These are phyloP conservation scores for Drosophila formosana DNA, from an alignment of 2,888 invertebrate genomes.

Conservation along the genomic window DNA sequence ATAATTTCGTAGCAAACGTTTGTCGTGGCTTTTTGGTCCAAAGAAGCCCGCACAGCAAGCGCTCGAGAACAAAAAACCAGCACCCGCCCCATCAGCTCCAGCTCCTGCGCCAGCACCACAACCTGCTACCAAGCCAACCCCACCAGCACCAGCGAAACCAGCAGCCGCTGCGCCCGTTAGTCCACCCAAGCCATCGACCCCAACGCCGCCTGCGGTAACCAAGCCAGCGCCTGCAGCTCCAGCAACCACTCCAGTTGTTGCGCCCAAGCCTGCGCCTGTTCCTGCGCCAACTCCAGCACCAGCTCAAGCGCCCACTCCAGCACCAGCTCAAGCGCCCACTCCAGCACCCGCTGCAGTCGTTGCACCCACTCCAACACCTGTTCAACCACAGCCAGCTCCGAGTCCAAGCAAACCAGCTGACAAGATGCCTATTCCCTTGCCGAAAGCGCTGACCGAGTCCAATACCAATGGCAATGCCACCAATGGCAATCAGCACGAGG, in stretches of 20 bases:
- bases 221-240: constrained; percentile 39
- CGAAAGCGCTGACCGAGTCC: constrained; percentile 49
- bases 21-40: constrained; percentile 84
- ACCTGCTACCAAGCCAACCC: constrained; percentile 33
- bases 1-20: constrained; percentile 83
- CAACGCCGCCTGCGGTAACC: constrained; percentile 26
- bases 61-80: constrained; percentile 74
- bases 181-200: constrained; percentile 57
- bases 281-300: not conserved
- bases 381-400: constrained; percentile 33
- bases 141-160: constrained; percentile 34
- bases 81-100: constrained; percentile 15
- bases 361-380: constrained; percentile 31
- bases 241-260: constrained; percentile 10
- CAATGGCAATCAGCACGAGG: constrained; percentile 49
- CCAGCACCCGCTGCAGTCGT: constrained; percentile 37
- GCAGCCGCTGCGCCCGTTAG: constrained; percentile 63
- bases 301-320: constrained; percentile 41
- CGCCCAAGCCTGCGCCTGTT: constrained; percentile 48
- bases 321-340: constrained; percentile 45
- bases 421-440: constrained; percentile 73
- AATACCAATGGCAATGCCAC: constrained; percentile 44
- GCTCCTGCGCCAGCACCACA: constrained; percentile 24
- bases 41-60: constrained; percentile 78
- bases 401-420: constrained; percentile 32